Conservation (phyloP, 1,140 invertebrate genomes). For the Drosophila pruinosa region DNA sequence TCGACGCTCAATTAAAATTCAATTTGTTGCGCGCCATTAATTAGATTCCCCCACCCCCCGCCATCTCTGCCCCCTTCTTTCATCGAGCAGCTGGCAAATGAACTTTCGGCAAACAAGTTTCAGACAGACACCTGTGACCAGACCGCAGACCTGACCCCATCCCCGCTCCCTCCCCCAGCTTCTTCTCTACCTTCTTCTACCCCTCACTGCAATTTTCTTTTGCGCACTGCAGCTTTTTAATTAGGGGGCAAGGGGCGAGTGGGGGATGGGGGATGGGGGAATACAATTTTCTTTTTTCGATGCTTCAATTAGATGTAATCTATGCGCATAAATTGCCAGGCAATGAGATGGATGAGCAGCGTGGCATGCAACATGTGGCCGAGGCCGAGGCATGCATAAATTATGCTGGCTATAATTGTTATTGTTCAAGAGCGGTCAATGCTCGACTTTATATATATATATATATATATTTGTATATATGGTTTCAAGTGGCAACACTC, state of each 20-base stretch:
- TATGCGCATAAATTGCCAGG: slow-evolving; percentile 67
- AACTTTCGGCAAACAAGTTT: slow-evolving; percentile 45
- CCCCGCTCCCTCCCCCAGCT: too few species aligned
- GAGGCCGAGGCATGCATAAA: slow-evolving; percentile 28
- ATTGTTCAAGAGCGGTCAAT: slow-evolving; percentile 29
- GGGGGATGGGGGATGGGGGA: background rate
- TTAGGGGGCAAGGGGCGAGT: background rate
- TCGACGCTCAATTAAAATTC: slow-evolving; percentile 80
- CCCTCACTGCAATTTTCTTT: slow-evolving; percentile 54
- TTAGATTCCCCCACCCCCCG: slow-evolving; percentile 50
- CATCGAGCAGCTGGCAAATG: slow-evolving; percentile 11
- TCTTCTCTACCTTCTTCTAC: background rate
- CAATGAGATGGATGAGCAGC: slow-evolving; percentile 11
- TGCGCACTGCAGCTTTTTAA: slow-evolving; percentile 14
- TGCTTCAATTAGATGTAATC: slow-evolving; percentile 61
- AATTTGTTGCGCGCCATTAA: slow-evolving; percentile 76
- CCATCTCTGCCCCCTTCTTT: background rate
- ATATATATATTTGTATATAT: background rate
- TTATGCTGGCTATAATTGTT: slow-evolving; percentile 16
- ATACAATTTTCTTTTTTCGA: slow-evolving; percentile 23
- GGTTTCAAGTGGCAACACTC: slow-evolving; percentile 46
- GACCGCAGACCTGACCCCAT: background rate
- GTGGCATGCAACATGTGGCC: slow-evolving; percentile 60
- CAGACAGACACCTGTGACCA: slow-evolving; percentile 42
- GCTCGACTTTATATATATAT: background rate